Conservation (phyloP, 2,113 vertebrate species). For the Odontophorus gujanensis region DNA sequence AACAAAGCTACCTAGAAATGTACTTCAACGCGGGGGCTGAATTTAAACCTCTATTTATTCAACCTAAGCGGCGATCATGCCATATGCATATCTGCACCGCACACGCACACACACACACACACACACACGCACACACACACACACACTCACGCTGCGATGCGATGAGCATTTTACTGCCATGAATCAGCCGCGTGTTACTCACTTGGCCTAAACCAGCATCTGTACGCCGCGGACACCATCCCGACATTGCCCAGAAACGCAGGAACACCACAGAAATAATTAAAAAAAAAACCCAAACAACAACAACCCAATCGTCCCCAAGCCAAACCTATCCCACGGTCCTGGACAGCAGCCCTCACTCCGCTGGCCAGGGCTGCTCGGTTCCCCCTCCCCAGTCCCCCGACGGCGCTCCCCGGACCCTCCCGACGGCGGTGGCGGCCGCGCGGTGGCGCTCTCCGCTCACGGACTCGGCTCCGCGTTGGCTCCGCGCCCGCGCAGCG, state of each 20-base stretch:
- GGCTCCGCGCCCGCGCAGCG: not conserved
- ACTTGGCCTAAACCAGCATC: not conserved
- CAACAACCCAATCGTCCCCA: no score
- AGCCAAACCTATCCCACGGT: not conserved
- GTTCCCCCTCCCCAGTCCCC: not conserved
- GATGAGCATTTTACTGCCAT: not conserved
- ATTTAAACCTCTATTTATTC: not conserved
- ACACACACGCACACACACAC: no score
- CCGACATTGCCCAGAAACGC: not conserved
- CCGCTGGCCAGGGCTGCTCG: no score
- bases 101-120: no score
- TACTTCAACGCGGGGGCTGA: accelerated
- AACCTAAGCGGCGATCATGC: not conserved
- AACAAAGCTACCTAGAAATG: not conserved
- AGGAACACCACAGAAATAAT: not conserved
- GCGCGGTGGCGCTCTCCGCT: slow-evolving; percentile 77
- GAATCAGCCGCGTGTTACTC: not conserved
- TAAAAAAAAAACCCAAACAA: not conserved
- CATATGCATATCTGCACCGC: not conserved
- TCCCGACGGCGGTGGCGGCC: not conserved
- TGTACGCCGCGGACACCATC: not conserved
- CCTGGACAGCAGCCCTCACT: not conserved
- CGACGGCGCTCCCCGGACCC: not conserved
- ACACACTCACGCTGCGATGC: not conserved
- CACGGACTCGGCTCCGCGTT: not conserved